A percentile compares a stretch with the other conserved stretches of the same genome.
Evolutionary conservation across 2,113 vertebrate genomes (phyloP).

Genomic region (Gymnocephalus cernua): DNA sequence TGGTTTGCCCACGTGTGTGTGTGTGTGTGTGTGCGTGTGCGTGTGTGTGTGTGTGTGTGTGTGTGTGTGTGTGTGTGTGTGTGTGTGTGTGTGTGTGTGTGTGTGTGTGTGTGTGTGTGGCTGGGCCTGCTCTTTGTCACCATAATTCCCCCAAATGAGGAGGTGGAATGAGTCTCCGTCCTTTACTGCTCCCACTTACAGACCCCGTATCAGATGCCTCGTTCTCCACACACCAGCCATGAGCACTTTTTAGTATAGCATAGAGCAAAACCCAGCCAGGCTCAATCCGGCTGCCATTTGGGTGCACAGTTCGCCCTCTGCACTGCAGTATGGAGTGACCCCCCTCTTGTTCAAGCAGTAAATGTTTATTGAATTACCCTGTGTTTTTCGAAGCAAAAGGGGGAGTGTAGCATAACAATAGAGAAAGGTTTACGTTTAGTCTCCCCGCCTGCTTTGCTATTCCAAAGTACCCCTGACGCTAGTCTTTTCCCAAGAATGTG

Average conservation of each 20-base stretch:
- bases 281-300: slow-evolving; percentile 43
- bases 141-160: slow-evolving; percentile 78
- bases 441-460: slow-evolving; percentile 55
- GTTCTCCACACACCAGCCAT: slow-evolving; percentile 64
- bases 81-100: slow-evolving; percentile 34
- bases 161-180: slow-evolving; percentile 66
- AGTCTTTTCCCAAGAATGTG: slow-evolving; percentile 76
- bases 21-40: slow-evolving; percentile 34
- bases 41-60: slow-evolving; percentile 33
- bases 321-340: slow-evolving; percentile 28
- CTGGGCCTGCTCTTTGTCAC: slow-evolving; percentile 73
- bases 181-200: slow-evolving; percentile 70
- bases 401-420: slow-evolving; percentile 69
- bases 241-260: slow-evolving; percentile 72
- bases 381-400: slow-evolving; percentile 68
- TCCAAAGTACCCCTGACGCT: slow-evolving; percentile 58
- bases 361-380: slow-evolving; percentile 75
- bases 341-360: slow-evolving; percentile 58
- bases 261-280: slow-evolving; percentile 42
- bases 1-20: slow-evolving; percentile 30
- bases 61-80: slow-evolving; percentile 1
- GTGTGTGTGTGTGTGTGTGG: slow-evolving; percentile 12
- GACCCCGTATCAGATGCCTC: slow-evolving; percentile 69
- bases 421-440: slow-evolving; percentile 66
- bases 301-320: slow-evolving; percentile 20